Evolutionary conservation across 30 jellyfish, hydroid and myxozoan genomes (phyloP), one percentile per base, ranked within the genome.

Genomic region (Sanderia malayensis): DNA sequence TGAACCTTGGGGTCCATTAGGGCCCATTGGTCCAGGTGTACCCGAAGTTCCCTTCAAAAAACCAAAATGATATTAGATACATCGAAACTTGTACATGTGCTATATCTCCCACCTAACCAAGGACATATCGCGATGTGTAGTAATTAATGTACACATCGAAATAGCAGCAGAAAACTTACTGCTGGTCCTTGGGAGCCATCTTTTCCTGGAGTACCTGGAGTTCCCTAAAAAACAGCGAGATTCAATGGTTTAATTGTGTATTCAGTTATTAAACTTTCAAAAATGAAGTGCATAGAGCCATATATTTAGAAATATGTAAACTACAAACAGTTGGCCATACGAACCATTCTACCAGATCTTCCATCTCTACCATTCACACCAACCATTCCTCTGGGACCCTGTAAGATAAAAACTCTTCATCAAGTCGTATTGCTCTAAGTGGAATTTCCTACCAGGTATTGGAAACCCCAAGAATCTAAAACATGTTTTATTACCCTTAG

Each of bases 281-380:
- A n/a, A n/a, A n/a, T n/a, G 55, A 15, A 15, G 15, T 8, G 55
- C 8, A 41, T 41, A 41, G 55, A 41, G 55, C 8, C 8, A 41
- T 15, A 15, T 6, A 15, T 8, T 15, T 41, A 15, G 15, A 41
- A 41, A 41, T 6, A 41, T 41, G 15, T 41, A 15, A 15, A 41
- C 55, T 8, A 15, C 55, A 41, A 15, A 41, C 8, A 6, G 55
- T 41, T 2, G 0, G 7, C 2, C 1, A 4, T 2, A 26, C 28
- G 20, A 45, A 76, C 87, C 87, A 76, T 76, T 31, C 44, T 46
- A 17, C 87, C 87, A 15, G 87, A 80, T 27, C 87, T 53, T 20
- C 87, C 87, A 61, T 76, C 80, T 44, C 87, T 47, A 1, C 94
- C 94, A 49, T 45, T 47, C 28, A 69, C 18, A 47, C 94, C 94